Conservation (phyloP, 1,140 invertebrate genomes). For the Magallana ariakensis region DNA sequence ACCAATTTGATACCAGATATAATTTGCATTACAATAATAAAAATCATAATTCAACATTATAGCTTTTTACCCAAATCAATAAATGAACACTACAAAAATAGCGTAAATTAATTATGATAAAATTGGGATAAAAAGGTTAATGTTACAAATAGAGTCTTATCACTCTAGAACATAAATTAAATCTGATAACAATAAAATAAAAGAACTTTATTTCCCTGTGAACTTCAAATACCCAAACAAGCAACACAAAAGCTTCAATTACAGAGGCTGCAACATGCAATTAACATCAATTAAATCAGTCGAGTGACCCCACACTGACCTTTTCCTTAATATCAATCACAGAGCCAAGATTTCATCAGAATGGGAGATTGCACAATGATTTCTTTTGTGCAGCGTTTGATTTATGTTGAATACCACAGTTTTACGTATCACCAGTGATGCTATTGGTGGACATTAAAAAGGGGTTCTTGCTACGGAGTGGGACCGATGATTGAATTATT, state of each 20-base stretch:
- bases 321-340: conserved; percentile 24
- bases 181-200: not conserved
- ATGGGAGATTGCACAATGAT: conserved; percentile 2
- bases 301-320: not conserved
- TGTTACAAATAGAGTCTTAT: conserved; percentile 6
- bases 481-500: conserved; percentile 29
- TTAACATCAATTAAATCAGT: conserved; percentile 32
- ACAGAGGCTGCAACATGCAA: conserved; percentile 26
- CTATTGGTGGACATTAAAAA: not conserved
- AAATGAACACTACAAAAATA: not conserved
- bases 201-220: not conserved
- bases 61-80: conserved; percentile 7
- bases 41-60: not conserved
- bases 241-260: conserved; percentile 24
- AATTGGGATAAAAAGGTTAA: not conserved
- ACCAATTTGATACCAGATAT: not conserved
- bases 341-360: not conserved
- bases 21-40: conserved; percentile 27
- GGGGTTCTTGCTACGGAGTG: not conserved
- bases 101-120: conserved; percentile 10
- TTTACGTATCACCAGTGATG: conserved; percentile 4
- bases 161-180: not conserved
- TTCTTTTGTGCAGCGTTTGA: conserved; percentile 14
- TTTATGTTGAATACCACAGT: conserved; percentile 5
- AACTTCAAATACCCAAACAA: not conserved